Evolutionary conservation across 2,888 invertebrate genomes (phyloP).

Genomic region (Acanthosepion pharaonis): DNA sequence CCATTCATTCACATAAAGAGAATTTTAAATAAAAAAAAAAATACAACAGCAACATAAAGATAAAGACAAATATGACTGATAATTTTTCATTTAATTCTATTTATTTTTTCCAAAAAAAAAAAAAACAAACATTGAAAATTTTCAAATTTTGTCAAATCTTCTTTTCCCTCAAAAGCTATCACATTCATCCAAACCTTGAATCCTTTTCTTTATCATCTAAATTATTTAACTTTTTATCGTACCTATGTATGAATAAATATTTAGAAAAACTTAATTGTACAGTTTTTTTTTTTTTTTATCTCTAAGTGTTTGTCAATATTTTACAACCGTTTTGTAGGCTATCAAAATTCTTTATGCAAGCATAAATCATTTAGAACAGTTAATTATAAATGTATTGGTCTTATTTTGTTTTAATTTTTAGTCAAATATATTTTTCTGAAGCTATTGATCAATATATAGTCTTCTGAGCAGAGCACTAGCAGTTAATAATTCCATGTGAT

Average conservation of each 20-base stretch:
- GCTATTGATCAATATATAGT: not conserved
- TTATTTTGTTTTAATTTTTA: not conserved
- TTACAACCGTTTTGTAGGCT: not conserved
- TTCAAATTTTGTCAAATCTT: not conserved
- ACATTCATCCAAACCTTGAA: not conserved
- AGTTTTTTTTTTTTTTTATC: not conserved
- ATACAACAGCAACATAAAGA: not conserved
- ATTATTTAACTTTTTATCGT: constrained; percentile 3
- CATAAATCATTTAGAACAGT: not conserved
- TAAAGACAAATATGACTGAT: not conserved
- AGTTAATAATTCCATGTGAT: not conserved
- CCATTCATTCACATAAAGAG: not conserved
- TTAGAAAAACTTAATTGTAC: not conserved
- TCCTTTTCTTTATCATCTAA: not conserved
- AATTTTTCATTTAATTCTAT: not conserved
- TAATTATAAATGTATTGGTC: not conserved
- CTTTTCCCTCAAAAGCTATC: not conserved
- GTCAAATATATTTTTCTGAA: not conserved
- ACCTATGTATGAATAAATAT: not conserved
- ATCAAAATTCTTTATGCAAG: not conserved
- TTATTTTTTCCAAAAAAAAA: not conserved
- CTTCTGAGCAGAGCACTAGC: not conserved
- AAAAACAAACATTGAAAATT: not conserved
- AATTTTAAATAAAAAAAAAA: not conserved
- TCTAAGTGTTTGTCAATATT: not conserved